Evolutionary conservation across 2,113 vertebrate species (phyloP).

Genomic region (Tretioscincus oriximinensis): DNA sequence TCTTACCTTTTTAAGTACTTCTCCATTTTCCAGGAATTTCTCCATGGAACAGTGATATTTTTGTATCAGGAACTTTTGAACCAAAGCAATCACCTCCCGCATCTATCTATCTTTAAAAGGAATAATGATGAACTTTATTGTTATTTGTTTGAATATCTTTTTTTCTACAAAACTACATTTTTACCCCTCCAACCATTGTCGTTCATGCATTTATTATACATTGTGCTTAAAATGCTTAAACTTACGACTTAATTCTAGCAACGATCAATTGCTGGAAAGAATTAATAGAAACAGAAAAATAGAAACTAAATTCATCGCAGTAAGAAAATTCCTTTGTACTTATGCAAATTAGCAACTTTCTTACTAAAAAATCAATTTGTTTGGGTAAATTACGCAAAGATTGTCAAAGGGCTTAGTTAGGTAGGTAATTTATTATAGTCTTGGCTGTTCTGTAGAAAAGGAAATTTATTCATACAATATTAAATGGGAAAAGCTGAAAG

Average conservation of each 20-base stretch:
- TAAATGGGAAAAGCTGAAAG: slow-evolving; percentile 67
- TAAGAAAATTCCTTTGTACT: slow-evolving; percentile 72
- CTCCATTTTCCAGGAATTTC: too few species aligned
- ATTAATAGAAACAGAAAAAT: slow-evolving; percentile 74
- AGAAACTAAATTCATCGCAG: slow-evolving; percentile 78
- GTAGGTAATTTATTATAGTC: slow-evolving; percentile 78
- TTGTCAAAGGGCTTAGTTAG: slow-evolving; percentile 74
- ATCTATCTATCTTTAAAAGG: not conserved
- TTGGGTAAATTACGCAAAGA: slow-evolving; percentile 81
- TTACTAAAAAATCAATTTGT: slow-evolving; percentile 79
- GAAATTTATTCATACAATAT: slow-evolving; percentile 76
- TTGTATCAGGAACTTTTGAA: too few species aligned
- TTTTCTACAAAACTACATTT: slow-evolving; percentile 18
- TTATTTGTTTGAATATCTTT: slow-evolving; percentile 26
- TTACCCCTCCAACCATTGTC: slow-evolving; percentile 51
- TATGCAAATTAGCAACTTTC: slow-evolving; percentile 77
- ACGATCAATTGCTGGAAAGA: slow-evolving; percentile 76
- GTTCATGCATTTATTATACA: slow-evolving; percentile 64
- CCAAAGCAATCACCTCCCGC: too few species aligned
- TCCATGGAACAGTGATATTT: too few species aligned
- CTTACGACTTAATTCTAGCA: slow-evolving; percentile 70
- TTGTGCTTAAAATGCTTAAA: slow-evolving; percentile 64
- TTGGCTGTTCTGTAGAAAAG: slow-evolving; percentile 71
- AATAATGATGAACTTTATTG: accelerated
- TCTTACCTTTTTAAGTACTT: too few species aligned